A percentile compares a stretch with the other conserved stretches of the same genome.
Evolutionary conservation across 2,113 vertebrate species (phyloP).

Genomic region (Cinclus mexicanus): DNA sequence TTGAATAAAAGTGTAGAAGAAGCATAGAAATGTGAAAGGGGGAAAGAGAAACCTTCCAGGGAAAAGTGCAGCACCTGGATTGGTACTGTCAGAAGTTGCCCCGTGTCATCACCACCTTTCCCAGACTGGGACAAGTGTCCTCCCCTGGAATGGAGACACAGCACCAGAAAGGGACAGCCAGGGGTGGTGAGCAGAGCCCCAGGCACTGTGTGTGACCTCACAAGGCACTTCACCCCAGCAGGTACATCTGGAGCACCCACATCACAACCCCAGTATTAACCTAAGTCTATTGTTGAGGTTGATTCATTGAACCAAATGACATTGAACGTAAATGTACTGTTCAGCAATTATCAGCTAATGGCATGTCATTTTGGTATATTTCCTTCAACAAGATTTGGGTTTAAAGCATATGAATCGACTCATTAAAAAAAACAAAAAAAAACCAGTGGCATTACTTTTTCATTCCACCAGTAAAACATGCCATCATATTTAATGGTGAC

Average conservation of each 20-base stretch:
- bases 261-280: too few species aligned
- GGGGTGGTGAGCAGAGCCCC: rapidly evolving
- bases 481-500: background rate
- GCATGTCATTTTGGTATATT: background rate
- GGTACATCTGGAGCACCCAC: background rate
- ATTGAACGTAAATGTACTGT: background rate
- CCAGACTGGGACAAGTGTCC: background rate
- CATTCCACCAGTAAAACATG: background rate
- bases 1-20: background rate
- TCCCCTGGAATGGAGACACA: background rate
- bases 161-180: background rate
- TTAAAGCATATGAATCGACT: background rate
- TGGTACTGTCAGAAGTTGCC: background rate
- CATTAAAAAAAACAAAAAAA: background rate
- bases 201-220: background rate
- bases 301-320: background rate
- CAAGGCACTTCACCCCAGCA: background rate
- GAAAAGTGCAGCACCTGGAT: background rate
- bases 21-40: background rate
- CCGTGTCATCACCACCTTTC: background rate
- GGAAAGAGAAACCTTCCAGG: background rate
- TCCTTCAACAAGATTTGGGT: background rate
- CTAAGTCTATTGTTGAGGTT: background rate
- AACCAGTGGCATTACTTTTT: background rate
- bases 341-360: background rate